Percentiles rank a stretch among this genome's conserved stretches.
Evolutionary conservation across 2,888 invertebrate genomes (phyloP).

Genomic region (Microctonus brassicae): DNA sequence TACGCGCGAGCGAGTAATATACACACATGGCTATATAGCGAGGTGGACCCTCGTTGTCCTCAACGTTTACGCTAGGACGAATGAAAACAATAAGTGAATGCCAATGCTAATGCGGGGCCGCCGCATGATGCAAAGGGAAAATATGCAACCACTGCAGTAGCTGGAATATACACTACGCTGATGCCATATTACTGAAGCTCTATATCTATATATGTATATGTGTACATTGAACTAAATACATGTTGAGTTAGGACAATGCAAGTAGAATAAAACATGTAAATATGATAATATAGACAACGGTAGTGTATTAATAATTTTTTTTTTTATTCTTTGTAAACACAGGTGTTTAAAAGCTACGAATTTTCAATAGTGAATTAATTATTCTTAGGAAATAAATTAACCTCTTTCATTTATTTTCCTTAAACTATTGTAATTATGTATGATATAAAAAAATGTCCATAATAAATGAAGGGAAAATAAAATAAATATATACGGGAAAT

Average conservation of each 20-base stretch:
- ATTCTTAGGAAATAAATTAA: slow-evolving; percentile 3
- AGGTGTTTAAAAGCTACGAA: slow-evolving; percentile 7
- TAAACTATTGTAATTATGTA: too few species aligned
- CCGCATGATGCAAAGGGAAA: slow-evolving; percentile 35
- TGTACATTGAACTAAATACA: slow-evolving; percentile 40
- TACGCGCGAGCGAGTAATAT: slow-evolving; percentile 47
- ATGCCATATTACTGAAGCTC: slow-evolving; percentile 29
- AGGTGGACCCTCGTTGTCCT: slow-evolving; percentile 41
- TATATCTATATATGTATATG: not conserved
- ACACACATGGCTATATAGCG: slow-evolving; percentile 49
- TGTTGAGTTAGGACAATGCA: slow-evolving; percentile 12
- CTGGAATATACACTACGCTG: not conserved
- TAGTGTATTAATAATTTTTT: not conserved
- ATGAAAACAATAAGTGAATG: slow-evolving; percentile 61
- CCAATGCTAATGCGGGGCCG: slow-evolving; percentile 57
- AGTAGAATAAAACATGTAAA: slow-evolving; percentile 8
- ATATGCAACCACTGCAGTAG: slow-evolving; percentile 39
- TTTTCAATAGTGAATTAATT: slow-evolving; percentile 1
- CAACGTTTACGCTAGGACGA: slow-evolving; percentile 47
- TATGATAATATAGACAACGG: slow-evolving; percentile 3
- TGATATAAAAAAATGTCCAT: too few species aligned
- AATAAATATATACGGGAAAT: not conserved
- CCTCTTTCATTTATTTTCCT: not conserved
- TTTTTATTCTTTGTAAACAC: not conserved
- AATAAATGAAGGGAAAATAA: not conserved